Evolutionary conservation across 2,888 invertebrate genomes (phyloP), one percentile per base, ranked within the genome.

Genomic region (Neocrepidodera transversa): DNA sequence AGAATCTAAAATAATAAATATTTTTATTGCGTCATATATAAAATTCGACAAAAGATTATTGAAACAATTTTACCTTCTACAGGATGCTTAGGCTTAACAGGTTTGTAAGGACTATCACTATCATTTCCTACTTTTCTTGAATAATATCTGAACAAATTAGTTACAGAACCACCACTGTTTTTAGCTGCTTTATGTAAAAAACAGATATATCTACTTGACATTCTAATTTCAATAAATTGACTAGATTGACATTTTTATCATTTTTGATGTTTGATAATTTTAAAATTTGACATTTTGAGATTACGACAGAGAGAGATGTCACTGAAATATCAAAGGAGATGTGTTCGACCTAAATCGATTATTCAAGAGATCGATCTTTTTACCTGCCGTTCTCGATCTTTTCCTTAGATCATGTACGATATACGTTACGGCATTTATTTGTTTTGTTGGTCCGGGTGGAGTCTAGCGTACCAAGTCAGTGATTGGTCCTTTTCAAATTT

Each of bases 61-160:
- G n/a, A 17, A 26, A 20, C 7, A 36, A 42, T 57, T 28, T 38
- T 67, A 77, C 76, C 73, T 71, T 75, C 71, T 20, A 68, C 49
- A 1, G 71, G 32, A 59, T 72, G 71, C 59, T 71, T 71, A 2
- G 74, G 67, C 65, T 76, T 75, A 16, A 78, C 72, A 3, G 70
- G 63, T 68, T 78, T 78, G 55, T 72, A 79, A 1, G 78, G 70
- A 10, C 73, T 73, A 50, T 77, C 76, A 30, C 65, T 65, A 61
- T 70, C 65, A 16, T 26, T 54, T 28, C 74, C 74, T 32, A 73
- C 72, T 64, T 74, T 75, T 35, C 76, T 71, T 8, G 79, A 78
- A 68, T 78, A 77, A 62, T 65, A 63, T 66, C 76, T 67, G 10
- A 67, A 26, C 28, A 60, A 56, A 61, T 64, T 63, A 38, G 43